Evolutionary conservation across 2,113 vertebrate species (phyloP).

Genomic region (Seriola aureovittata): DNA sequence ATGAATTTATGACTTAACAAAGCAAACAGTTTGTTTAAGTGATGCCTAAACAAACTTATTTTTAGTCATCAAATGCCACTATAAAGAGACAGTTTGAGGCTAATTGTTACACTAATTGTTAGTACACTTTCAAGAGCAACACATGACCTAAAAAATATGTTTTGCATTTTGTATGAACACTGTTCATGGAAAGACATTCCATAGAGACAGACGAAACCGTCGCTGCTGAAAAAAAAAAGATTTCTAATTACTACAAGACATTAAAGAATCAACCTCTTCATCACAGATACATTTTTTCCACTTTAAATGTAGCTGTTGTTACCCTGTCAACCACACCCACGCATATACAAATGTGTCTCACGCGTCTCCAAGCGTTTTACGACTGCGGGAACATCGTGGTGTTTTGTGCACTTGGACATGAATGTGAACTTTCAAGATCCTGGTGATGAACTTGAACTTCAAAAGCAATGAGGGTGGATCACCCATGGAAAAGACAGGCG

Average conservation of each 20-base stretch:
- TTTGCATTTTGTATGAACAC: neutral
- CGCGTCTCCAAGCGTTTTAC: conserved; percentile 37
- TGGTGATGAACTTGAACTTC: conserved; percentile 67
- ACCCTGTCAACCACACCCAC: neutral
- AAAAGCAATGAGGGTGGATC: conserved; percentile 47
- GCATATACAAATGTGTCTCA: conserved; percentile 30
- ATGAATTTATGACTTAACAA: neutral
- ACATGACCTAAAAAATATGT: neutral
- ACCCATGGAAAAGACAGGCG: conserved; percentile 49
- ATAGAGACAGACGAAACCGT: neutral
- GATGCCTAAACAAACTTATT: neutral
- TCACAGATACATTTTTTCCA: neutral
- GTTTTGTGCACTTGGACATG: conserved; percentile 55
- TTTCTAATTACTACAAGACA: neutral
- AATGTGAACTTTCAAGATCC: conserved; percentile 61
- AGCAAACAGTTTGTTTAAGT: neutral
- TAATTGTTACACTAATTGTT: neutral
- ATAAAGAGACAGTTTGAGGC: neutral
- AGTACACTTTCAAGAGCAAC: neutral
- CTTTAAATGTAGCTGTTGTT: neutral
- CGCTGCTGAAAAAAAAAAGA: neutral
- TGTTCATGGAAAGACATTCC: neutral
- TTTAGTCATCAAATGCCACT: neutral
- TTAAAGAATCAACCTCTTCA: neutral
- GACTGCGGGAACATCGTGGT: conserved; percentile 16